phyloP scores from a whole-genome alignment of 2,888 invertebrate genomes.

The Hypomecis atomaria region DNA sequence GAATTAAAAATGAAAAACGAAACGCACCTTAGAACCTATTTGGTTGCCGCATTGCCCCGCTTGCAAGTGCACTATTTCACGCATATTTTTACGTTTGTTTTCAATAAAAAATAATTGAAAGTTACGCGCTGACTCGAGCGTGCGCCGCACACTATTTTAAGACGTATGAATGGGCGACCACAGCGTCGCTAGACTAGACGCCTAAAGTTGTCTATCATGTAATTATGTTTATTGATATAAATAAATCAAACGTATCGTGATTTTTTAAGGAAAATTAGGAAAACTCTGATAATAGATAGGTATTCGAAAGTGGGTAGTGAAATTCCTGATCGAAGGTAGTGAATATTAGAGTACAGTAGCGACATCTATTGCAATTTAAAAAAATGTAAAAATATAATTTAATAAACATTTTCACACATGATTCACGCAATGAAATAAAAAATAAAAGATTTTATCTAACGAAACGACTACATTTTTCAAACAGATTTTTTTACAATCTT shows the following conservation, averaged over 20 bases:
- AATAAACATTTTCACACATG: too few relatives aligned
- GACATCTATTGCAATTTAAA: slow-evolving; percentile 1
- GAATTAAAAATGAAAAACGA: slow-evolving; percentile 13
- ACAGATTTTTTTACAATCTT: neutral
- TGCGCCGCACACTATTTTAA: slow-evolving; percentile 51
- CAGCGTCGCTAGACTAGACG: slow-evolving; percentile 25
- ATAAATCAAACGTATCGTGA: slow-evolving; percentile 16
- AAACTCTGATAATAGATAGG: neutral
- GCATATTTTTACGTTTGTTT: slow-evolving; percentile 84
- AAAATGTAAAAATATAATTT: neutral
- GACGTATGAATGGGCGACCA: slow-evolving; percentile 34
- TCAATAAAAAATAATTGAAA: slow-evolving; percentile 48
- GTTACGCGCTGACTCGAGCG: slow-evolving; percentile 38
- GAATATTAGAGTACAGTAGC: neutral
- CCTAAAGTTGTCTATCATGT: slow-evolving; percentile 19
- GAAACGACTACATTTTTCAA: neutral
- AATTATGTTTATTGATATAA: slow-evolving; percentile 12
- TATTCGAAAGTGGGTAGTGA: neutral
- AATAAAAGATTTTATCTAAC: too few relatives aligned
- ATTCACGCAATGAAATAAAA: too few relatives aligned
- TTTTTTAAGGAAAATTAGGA: neutral
- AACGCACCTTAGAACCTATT: slow-evolving; percentile 93
- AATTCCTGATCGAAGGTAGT: too few relatives aligned
- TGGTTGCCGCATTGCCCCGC: slow-evolving; percentile 97
- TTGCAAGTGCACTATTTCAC: slow-evolving; percentile 96